Base-by-base conservation (phyloP, 2,113 vertebrate species). In the Stomatorhinus ivindoensis region DNA sequence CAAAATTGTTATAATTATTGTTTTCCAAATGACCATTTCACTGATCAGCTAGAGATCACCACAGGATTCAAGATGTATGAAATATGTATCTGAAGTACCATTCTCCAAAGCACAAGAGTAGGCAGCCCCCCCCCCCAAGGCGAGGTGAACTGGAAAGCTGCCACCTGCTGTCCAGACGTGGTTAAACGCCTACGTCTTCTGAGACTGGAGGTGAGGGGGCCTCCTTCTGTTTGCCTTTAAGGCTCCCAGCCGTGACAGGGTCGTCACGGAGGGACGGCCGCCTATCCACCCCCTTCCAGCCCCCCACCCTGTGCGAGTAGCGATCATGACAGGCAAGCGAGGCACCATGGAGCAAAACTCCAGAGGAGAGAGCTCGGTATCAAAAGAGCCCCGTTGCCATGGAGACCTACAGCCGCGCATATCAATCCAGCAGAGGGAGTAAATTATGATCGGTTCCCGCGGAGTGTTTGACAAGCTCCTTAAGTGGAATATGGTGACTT, bases 391-490 rank as follows among this genome's bases (percentile, higher is more conserved):
- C 39, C 21, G 87, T 87, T 87, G 46, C 87, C 87, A 87, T 87
- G 55, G 87, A 87, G 42, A 87, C 87, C 87, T 4, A 53, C 31
- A 61, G 87, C 55, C 17, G 9, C 3, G 55, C 87, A 87, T 87
- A 65, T 87, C 87, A 58, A 65, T 61, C 35, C 51, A 9, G 31
- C 39, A 35, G 55, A 65, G 53, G 86, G 87, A 61, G 53, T 65
- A 65, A 87, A 61, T 55, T 61, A 55, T 87, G 87, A 42, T 87
- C 9, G 39, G 19, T 87, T 87, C 42, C 87, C 6, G 55, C 15
- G 21, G 55, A 42, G 87, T 50, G 31, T 87, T 65, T 87, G 35
- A 87, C 53, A 65, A 65, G 55, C 87, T 61, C 87, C 48, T 87
- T 87, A 42, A 87, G 35, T 50, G 55, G 87, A 87, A 87, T 87